Evolutionary conservation across 2,888 invertebrate species (phyloP), one percentile per base, ranked within the genome.

Genomic region (Campaea margaritaria): DNA sequence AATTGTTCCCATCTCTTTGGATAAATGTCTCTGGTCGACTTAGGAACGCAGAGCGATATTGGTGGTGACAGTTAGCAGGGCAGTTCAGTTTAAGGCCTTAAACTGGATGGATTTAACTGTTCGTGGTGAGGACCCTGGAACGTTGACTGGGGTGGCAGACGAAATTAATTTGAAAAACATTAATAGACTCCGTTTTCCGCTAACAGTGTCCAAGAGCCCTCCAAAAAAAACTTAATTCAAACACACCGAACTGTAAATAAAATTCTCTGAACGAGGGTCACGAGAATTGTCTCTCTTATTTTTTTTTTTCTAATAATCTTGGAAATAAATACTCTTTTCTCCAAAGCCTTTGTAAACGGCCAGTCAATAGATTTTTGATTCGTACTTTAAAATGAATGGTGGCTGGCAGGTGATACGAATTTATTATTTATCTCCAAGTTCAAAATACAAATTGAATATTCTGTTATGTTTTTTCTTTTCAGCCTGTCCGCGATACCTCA

Each of bases 331-430:
- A 63, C 56, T 61, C 48, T 49, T 48, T 65, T 58, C 41, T 54
- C 7, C 4, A 21, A 16, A 15, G 10, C 63, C 51, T 65, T 57
- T 62, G 61, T 62, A 36, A 50, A 49, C 45, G 50, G 15, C 44
- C 62, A 47, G 62, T 59, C 48, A 60, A 64, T 60, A 49, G 56
- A 48, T 48, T 59, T 58, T 55, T 59, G 64, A 64, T 67, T 64
- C 62, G 49, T 64, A 46, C 16, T 52, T 14, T 53, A 13, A 44
- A 64, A 64, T 60, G 42, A 62, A 64, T 47, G 41, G 57, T 64
- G 67, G 41, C 59, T 64, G 67, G 62, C 62, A 56, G 67, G 62
- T 64, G 64, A n/a, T 53, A 43, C 47, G 15, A 36, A 52, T 59
- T 52, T 62, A 53, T 44, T 58, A 53, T 44, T 58, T 60, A 52